Evolutionary conservation across 2,888 invertebrate genomes (phyloP), one percentile per base, ranked within the genome.

Genomic region (Torymus tubicola): DNA sequence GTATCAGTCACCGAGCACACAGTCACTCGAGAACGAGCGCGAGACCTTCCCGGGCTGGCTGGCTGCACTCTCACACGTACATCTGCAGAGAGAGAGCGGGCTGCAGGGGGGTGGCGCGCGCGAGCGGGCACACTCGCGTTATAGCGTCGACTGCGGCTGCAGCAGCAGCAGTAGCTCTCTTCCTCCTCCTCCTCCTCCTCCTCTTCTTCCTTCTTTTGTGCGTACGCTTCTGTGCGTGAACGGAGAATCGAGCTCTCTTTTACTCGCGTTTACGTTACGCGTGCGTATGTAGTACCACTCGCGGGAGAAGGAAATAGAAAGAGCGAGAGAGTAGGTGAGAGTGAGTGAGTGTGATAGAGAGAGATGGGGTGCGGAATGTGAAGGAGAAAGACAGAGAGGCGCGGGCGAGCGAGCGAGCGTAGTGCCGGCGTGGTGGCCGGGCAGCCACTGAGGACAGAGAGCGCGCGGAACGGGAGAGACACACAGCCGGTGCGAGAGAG

Each of bases 361-460:
- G 52, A 11, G n/a, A 11, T 57, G 58, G 52, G 8, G 68, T n/a
- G 24, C 58, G 14, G 2, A 0, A 57, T 21, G 57, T 21, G 31
- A 14, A 57, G 24, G 64, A 50, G 10, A 11, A 13, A 55, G 57
- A 24, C 58, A 31, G 31, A 31, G 58, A 14, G 42, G 16, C 57
- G 31, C 18, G 67, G 11, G 16, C 13, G 16, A 31, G 13, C 24
- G 73, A n/a, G 61, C n/a, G 61, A 31, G 52, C 24, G 87, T 87
- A 86, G 86, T 87, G 86, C 89, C 90, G 88, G 90, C 89, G 85
- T 89, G 87, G 89, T 88, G 89, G 90, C 90, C 88, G 89, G 89
- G 88, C 87, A 89, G 86, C 89, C 89, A 90, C 89, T 88, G 89
- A 87, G 86, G 31, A 31, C 2, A 31, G 5, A 31, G 31, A 31